Conservation (phyloP, 2,888 invertebrate genomes). For the Platynereis dumerilii region DNA sequence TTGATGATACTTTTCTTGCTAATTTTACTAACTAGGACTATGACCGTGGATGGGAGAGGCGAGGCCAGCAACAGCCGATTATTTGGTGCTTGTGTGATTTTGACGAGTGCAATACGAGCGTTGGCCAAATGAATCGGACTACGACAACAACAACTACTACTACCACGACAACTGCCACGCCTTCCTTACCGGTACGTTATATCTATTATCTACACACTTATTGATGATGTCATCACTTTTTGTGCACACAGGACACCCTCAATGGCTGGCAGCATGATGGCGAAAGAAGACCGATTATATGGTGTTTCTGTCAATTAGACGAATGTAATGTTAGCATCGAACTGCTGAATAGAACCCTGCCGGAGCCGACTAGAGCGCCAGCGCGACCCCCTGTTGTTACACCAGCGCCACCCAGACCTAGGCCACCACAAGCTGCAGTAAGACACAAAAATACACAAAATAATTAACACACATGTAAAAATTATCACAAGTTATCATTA, state of each 20-base stretch:
- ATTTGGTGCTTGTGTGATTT: constrained; percentile 36
- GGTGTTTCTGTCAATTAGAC: constrained; percentile 35
- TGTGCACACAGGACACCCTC: constrained; percentile 24
- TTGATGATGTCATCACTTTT: no score
- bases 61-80: constrained; percentile 25
- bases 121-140: constrained; percentile 25
- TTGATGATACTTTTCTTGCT: no score
- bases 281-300: constrained; percentile 28
- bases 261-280: constrained; percentile 27
- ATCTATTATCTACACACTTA: no score
- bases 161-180: constrained; percentile 15
- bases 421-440: no score
- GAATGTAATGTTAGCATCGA: constrained; percentile 31
- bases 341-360: constrained; percentile 21
- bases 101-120: constrained; percentile 30
- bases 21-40: constrained; percentile 18
- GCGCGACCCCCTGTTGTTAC: no score
- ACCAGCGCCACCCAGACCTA: no score
- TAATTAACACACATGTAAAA: no score
- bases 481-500: no score
- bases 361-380: no score
- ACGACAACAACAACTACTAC: constrained; percentile 19
- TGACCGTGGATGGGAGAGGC: constrained; percentile 25
- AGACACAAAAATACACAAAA: no score
- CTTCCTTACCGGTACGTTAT: not conserved